Evolutionary conservation across 64 coral and sea anemone genomes (phyloP), one percentile per base, ranked within the genome.

Genomic region (Anthopleura sola): DNA sequence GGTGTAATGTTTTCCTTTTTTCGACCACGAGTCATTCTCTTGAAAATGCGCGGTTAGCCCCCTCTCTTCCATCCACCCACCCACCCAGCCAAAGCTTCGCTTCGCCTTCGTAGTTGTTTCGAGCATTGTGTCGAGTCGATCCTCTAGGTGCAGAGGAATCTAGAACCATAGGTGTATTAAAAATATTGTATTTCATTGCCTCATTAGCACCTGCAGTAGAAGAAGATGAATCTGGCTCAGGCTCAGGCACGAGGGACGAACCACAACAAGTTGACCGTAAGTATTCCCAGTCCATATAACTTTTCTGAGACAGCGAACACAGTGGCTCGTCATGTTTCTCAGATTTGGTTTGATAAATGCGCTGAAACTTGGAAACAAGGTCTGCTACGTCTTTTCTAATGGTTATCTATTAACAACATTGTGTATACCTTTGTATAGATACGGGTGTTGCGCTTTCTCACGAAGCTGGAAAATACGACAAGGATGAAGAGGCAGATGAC

Each of bases 401-500:
- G 9, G 40, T 44, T 8, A 44, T 44, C 40, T 26, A 84, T 18
- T 88, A 26, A 36, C 44, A 55, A 60, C 21, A 23, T 49, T 81
- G 24, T 62, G 9, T 47, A 26, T 62, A 29, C 31, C 21, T 31
- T 21, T 53, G 24, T 90, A 1, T 75, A 93, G 91, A 85, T 47
- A 55, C 69, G 17, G 88, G 78, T 54, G 62, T 98, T 56, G 39
- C 58, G 1, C 37, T 90, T 54, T 82, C 91, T 20, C 88, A 91
- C 68, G 80, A 54, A 46, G 90, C 89, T 14, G 92, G 89, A 26
- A 94, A 86, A 84, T 93, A 91, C 31, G 86, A 94, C 37, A 93
- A 98, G 58, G 95, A 98, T 34, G 95, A 98, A 48, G 95, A 98
- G n/a, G 92, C 95, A 12, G 95, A 98, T 80, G 95, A 98, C 53